Conservation (phyloP, 2,888 invertebrate species). For the Agrypnus murinus region DNA sequence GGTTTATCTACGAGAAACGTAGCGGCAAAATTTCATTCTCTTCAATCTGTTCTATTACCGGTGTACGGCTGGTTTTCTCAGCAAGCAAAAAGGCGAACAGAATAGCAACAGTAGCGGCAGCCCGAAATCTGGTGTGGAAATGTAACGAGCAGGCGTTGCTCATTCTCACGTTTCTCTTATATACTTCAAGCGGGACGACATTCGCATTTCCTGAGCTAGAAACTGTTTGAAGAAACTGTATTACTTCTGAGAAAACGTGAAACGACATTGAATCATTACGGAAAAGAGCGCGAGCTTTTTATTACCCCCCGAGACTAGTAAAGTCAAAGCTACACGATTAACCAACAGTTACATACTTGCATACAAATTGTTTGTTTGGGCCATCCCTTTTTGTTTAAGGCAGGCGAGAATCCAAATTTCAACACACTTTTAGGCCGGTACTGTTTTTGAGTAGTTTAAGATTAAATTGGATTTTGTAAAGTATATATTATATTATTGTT, state of each 20-base stretch:
- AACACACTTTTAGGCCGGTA: too few relatives aligned
- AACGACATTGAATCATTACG: constrained; percentile 37
- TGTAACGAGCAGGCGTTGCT: constrained; percentile 33
- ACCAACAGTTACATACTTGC: constrained; percentile 32
- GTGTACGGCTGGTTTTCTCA: constrained; percentile 13
- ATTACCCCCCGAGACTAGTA: constrained; percentile 37
- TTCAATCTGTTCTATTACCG: constrained; percentile 43
- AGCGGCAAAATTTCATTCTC: constrained; percentile 43
- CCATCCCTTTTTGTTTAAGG: constrained; percentile 13
- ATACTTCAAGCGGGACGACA: constrained; percentile 20
- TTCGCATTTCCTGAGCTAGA: constrained; percentile 37
- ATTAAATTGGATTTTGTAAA: too few relatives aligned
- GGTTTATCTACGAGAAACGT: constrained; percentile 46
- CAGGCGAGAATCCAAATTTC: too few relatives aligned
- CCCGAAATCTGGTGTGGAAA: constrained; percentile 37
- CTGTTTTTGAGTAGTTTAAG: too few relatives aligned
- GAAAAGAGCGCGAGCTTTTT: constrained; percentile 41
- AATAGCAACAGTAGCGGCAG: too few relatives aligned
- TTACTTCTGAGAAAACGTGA: constrained; percentile 27
- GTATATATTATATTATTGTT: too few relatives aligned
- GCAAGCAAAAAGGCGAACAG: constrained; percentile 26
- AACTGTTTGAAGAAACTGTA: constrained; percentile 31
- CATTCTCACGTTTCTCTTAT: constrained; percentile 39
- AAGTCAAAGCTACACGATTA: constrained; percentile 42
- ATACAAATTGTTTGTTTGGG: constrained; percentile 36